Base-by-base conservation (phyloP, 2,113 vertebrate species). In the Callorhinus ursinus region DNA sequence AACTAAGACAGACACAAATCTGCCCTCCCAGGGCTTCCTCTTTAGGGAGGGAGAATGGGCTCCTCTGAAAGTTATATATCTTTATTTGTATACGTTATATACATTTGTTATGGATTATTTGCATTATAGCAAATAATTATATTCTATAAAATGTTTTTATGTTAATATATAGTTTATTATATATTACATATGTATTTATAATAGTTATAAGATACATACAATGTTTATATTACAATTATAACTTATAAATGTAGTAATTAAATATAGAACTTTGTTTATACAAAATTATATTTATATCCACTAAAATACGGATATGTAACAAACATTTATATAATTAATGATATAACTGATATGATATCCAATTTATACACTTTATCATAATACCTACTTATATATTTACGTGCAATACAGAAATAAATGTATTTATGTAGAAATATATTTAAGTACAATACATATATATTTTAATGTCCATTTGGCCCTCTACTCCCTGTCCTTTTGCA, bases 1-100 rank as follows among this genome's bases (percentile, higher is more conserved):
- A 4, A 0, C 18, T 46, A 26, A 19, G n/a, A 59, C 65, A 39
- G 63, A 26, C 12, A 6, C 33, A 9, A 7, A 26, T 55, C 28
- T 5, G 13, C 33, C 63, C 10, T 7, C 63, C 51, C 2, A 5
- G 4, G 5, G 39, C 39, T 16, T 16, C 33, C 5, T 5, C 1
- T 15, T 46, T n/a, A 42, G 39, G 33, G 33, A 31, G 42, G 22
- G 74, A 14, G 61, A 2, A 24, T 26, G 55, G 39, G 2, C 6
- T 26, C 59, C 31, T 19, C 18, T 16, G 22, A 57, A 49, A 65
- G 15, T 28, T n/a, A 36, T 1, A 7, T 31, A 26, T 1, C 21
- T 53, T 22, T 53, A 63, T 55, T 33, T 57, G 57, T 53, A 19
- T 36, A 39, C 53, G 24, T 71, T 55, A 28, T 11, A 67, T 13